Evolutionary conservation across 2,888 invertebrate genomes (phyloP).

Genomic region (Patella pellucida): DNA sequence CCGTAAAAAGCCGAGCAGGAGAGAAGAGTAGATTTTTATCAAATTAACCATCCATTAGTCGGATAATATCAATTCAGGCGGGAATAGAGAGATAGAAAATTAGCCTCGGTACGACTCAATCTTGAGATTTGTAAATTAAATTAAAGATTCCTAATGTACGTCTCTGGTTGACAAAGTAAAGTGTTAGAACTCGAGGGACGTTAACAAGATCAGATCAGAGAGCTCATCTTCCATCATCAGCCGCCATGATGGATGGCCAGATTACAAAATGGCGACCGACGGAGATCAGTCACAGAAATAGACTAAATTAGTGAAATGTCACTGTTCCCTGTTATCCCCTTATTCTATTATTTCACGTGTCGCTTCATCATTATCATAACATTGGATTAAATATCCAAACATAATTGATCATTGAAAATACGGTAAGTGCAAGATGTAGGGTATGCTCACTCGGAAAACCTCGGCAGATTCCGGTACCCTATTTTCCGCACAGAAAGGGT

Average conservation of each 20-base stretch:
- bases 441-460: no score
- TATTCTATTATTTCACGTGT: no score
- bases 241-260: neutral
- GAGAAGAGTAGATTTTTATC: constrained; percentile 6
- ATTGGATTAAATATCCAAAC: no score
- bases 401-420: no score
- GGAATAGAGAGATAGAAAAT: neutral
- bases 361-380: no score
- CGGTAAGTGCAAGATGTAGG: no score
- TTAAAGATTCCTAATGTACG: neutral
- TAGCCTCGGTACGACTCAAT: constrained; percentile 3
- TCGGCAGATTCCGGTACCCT: no score
- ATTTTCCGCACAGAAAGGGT: no score
- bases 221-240: no score
- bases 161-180: neutral
- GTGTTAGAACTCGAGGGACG: neutral
- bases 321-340: no score
- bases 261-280: neutral
- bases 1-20: constrained; percentile 1
- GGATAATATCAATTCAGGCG: neutral
- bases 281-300: no score
- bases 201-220: neutral
- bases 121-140: constrained; percentile 7
- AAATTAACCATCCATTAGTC: neutral
- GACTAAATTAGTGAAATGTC: no score